These are phyloP conservation scores for Prunella strophiata DNA, from an alignment of 2,797 vertebrate species.

Conservation along the genomic window DNA sequence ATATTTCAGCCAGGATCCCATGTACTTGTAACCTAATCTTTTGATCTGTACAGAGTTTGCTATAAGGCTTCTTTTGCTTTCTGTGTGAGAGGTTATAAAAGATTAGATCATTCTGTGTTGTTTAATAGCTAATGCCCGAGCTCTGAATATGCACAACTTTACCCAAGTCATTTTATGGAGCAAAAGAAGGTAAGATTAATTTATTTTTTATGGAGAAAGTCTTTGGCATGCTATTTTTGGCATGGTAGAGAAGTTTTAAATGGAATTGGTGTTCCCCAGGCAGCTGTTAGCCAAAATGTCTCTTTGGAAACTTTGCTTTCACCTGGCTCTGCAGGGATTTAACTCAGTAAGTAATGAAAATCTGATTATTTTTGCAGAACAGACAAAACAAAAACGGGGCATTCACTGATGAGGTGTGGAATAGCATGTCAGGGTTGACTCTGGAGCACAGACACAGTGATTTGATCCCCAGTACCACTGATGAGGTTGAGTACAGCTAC, in stretches of 20 bases:
- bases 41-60: neutral
- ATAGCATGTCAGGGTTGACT: slow-evolving; percentile 24
- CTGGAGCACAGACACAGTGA: neutral
- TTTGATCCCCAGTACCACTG: neutral
- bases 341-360: slow-evolving; percentile 35
- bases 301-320: slow-evolving; percentile 50
- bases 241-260: slow-evolving; percentile 1
- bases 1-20: neutral
- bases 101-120: neutral
- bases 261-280: slow-evolving; percentile 42
- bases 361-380: slow-evolving; percentile 62
- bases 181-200: neutral
- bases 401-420: slow-evolving; percentile 59
- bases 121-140: neutral
- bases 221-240: slow-evolving; percentile 27
- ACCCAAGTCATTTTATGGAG: neutral
- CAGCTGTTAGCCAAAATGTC: slow-evolving; percentile 34
- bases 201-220: neutral
- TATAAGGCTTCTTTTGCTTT: neutral
- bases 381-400: slow-evolving; percentile 2
- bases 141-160: neutral
- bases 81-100: neutral
- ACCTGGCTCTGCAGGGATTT: slow-evolving; percentile 30
- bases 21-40: neutral
- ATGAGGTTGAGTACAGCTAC: neutral